Base-by-base conservation (phyloP, 2,888 invertebrate species). In the Temnothorax unifasciatus region DNA sequence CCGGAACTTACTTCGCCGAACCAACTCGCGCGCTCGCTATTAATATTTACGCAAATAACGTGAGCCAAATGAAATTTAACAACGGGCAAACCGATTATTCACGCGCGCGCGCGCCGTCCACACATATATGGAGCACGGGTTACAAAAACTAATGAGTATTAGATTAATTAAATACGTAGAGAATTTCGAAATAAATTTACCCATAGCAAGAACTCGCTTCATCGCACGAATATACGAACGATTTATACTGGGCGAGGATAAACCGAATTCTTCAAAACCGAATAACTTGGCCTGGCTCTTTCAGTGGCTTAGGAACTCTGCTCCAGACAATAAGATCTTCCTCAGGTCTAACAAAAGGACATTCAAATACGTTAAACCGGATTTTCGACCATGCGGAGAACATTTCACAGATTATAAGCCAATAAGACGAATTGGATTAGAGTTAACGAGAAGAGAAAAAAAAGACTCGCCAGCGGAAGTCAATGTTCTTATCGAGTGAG, bases 1-100 rank as follows among this genome's bases (percentile, higher is more conserved):
- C 89, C 82, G 88, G 44, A 89, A 89, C 89, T 89, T 89, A 86
- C 86, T 87, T 88, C 81, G 88, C 85, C 86, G 82, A 87, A 83
- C 86, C 86, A 88, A 89, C 88, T 89, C 88, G 15, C 47, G 85
- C 85, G 83, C 85, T 86, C 86, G 88, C 87, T 89, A 89, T 89
- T 89, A 89, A 89, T 87, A 59, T 59, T 73, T 38, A 73, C 50
- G 47, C 71, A 61, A 81, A 73, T 81, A 81, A 73, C 47, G 59
- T 47, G 73, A 47, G 13, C 38, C 44, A 81, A 59, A 71, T 44
- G 34, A 68, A 83, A 66, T 66, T 83, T 66, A 68, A 68, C 44
- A 57, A 76, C 47, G 47, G n/a, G 21, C 66, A 34, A 77, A 47
- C 59, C n/a, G 77, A 38, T 54, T 77, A 59, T 29, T 75, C 63